Evolutionary conservation across 2,888 invertebrate genomes (phyloP), one percentile per base, ranked within the genome.

Genomic region (Rapana venosa): DNA sequence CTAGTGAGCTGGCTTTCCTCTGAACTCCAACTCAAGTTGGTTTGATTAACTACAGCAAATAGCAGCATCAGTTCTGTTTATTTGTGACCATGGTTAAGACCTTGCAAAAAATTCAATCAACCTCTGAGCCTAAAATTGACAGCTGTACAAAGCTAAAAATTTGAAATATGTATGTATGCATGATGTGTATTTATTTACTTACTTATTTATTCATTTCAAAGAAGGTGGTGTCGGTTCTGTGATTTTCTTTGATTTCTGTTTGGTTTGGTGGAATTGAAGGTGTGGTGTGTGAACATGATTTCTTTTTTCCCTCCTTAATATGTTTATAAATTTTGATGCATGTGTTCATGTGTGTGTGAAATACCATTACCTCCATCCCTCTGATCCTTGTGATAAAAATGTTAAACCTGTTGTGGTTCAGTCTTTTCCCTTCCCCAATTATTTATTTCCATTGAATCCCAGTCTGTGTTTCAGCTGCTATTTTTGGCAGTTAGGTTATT

Each of bases 311-410:
- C 66, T 66, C 26, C 66, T 66, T 66, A 66, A 66, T 17, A 1
- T 66, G 17, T 66, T 66, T 66, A 22, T 66, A 13, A 22, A 66
- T 66, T 66, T 77, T 30, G 30, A 30, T 77, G 22, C n/a, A 47
- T 47, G 26, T 74, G 47, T 88, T 88, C 88, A 88, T 61, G 83
- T 58, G 61, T 58, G 61, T 88, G 79, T 79, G 66, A 36, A 66
- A 66, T 35, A n/a, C 36, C 36, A 70, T n/a, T 83, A 66, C 81
- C 66, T 81, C 81, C 32, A 36, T 36, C 88, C 88, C 61, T 35
- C n/a, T 30, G 47, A 13, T 61, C 35, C 36, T 83, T 88, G 88
- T 88, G 88, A 88, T 88, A 88, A 79, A 81, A 36, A 61, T 88
- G 88, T 88, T 88, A 30, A 88, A 81, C 20, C 88, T 66, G 81